phyloP scores from a whole-genome alignment of 2,113 vertebrate genomes.

The Elgaria multicarinata region DNA sequence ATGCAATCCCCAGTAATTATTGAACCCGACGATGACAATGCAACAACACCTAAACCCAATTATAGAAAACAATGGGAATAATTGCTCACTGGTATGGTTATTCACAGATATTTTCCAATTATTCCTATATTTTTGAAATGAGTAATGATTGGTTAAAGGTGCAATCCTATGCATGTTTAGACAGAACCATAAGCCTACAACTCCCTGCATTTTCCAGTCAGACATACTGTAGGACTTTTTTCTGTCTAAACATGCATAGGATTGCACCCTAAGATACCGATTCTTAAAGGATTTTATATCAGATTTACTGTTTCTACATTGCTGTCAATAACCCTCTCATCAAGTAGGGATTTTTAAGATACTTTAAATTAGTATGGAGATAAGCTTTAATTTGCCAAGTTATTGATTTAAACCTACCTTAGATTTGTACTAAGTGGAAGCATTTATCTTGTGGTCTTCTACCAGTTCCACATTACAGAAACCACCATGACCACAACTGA shows the following conservation, averaged over 20 bases:
- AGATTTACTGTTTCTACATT: not conserved
- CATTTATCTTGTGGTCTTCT: not conserved
- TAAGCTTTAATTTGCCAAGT: not conserved
- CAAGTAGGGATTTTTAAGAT: not conserved
- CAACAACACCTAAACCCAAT: not conserved
- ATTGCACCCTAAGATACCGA: not conserved
- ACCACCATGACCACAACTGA: not conserved
- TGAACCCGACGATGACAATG: not conserved
- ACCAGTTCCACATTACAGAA: conserved; percentile 35
- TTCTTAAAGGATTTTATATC: not conserved
- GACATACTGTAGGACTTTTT: too few relatives aligned
- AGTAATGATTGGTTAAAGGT: not conserved
- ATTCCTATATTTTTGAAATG: not conserved
- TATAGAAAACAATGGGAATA: not conserved
- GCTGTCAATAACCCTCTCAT: not conserved
- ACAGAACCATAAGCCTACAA: too few relatives aligned
- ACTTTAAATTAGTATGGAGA: not conserved
- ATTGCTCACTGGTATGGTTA: not conserved
- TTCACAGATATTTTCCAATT: not conserved
- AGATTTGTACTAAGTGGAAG: not conserved
- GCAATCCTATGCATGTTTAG: too few relatives aligned
- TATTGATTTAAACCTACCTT: not conserved
- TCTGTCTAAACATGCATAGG: too few relatives aligned
- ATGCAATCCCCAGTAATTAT: not conserved
- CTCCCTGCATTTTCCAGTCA: too few relatives aligned